Evolutionary conservation across 2,888 invertebrate species (phyloP), one percentile per base, ranked within the genome.

Genomic region (Blastobasis adustella): DNA sequence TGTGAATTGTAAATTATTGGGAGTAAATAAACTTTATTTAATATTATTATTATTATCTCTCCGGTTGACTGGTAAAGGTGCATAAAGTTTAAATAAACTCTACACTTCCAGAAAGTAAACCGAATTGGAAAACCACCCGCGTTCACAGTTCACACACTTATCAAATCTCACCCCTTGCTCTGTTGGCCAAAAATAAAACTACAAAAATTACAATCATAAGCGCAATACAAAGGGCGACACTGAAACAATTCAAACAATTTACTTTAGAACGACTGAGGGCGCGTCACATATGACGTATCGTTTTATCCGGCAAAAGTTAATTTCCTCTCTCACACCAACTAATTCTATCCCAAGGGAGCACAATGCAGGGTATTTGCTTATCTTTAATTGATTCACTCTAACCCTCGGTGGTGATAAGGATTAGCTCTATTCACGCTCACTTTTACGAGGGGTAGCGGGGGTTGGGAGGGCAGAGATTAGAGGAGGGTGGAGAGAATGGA

Each of bases 361-460:
- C 85, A 86, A 88, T 76, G 71, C 67, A 73, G 67, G 79, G 80
- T 86, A 88, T 88, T 88, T 87, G 88, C 85, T 88, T 88, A 87
- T 88, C 87, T 88, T 84, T 87, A 87, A 88, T 88, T 87, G 87
- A 88, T 88, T 87, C 84, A 85, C 81, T 88, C 69, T 83, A 81
- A 77, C 85, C 84, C 85, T 71, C 71, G 65, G 64, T 59, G 56
- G 61, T 76, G 87, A 86, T 87, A 85, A 85, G 86, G 87, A 87
- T 88, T 87, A 87, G 82, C 76, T 78, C 79, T 78, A 86, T 87
- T 88, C 86, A 85, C 80, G 81, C 82, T 82, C 81, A 82, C 85
- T 87, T 88, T 87, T 88, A 87, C 83, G 86, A 87, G 87, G 23
- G 87, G 87, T 85, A 77, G 76, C 65, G 63, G 81, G 84, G 81